Evolutionary conservation across 1,140 invertebrate genomes (phyloP).

Genomic region (Drosophila lini): DNA sequence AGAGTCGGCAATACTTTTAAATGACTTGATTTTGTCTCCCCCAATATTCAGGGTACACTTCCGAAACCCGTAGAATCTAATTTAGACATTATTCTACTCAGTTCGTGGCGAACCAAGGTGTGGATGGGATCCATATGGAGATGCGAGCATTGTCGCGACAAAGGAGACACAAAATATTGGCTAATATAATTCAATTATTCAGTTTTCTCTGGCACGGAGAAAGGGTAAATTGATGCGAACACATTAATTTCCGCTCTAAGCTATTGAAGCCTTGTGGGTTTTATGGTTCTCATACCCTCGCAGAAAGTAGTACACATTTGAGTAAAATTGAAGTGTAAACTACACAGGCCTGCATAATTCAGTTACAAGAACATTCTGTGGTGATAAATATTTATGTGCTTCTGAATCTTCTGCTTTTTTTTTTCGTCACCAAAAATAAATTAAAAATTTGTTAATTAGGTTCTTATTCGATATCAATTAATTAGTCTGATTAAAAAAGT

Average conservation of each 20-base stretch:
- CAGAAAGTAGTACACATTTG: neutral
- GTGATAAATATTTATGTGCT: too few species aligned
- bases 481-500: too few species aligned
- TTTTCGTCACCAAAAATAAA: too few species aligned
- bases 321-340: neutral
- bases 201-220: constrained; percentile 26
- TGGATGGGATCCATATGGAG: constrained; percentile 7
- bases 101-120: constrained; percentile 32
- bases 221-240: constrained; percentile 7
- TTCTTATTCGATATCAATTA: too few species aligned
- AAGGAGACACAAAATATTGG: constrained; percentile 56
- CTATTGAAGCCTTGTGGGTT: constrained; percentile 19
- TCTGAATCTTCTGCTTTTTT: too few species aligned
- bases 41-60: constrained; percentile 16
- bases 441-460: too few species aligned
- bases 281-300: constrained; percentile 24
- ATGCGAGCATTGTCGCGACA: constrained; percentile 34
- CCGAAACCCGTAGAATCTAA: constrained; percentile 61
- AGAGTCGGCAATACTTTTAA: too few species aligned
- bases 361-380: too few species aligned
- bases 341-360: too few species aligned
- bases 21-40: constrained; percentile 12
- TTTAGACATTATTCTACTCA: constrained; percentile 67
- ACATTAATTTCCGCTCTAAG: constrained; percentile 56
- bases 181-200: constrained; percentile 72